These are phyloP conservation scores for Chondrilla cf. caribensis DNA, from an alignment of 37 sponge, comb jelly and placozoan genomes.

Conservation along the genomic window DNA sequence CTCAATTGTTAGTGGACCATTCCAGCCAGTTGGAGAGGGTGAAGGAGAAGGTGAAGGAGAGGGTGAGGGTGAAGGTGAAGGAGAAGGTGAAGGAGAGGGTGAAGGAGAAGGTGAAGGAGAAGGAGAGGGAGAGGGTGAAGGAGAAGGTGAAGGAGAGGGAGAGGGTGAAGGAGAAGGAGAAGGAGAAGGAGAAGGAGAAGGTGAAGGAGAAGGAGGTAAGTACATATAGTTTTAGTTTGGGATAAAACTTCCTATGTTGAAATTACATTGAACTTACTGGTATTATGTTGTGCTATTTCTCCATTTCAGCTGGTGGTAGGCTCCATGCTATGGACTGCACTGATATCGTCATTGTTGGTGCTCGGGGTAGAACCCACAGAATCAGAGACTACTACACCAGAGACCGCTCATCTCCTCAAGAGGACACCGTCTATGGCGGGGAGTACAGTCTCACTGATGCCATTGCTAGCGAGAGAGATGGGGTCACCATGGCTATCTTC, in stretches of 20 bases:
- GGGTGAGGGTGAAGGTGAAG: conserved; percentile 11
- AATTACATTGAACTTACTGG: too few species aligned
- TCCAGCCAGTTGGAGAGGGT: background rate
- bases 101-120: conserved; percentile 18
- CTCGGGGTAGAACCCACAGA: conserved; percentile 12
- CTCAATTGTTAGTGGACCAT: background rate
- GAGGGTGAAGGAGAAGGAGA: conserved; percentile 41
- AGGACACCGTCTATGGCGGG: conserved; percentile 35
- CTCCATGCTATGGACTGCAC: conserved; percentile 53
- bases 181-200: conserved; percentile 30
- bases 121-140: background rate
- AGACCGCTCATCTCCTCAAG: conserved; percentile 37
- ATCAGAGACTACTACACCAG: conserved; percentile 46
- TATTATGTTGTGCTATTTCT: too few species aligned
- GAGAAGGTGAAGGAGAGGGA: conserved; percentile 11
- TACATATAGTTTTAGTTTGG: too few species aligned
- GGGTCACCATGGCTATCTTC: conserved; percentile 21
- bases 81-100: background rate
- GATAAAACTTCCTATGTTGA: too few species aligned
- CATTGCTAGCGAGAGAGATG: conserved; percentile 21
- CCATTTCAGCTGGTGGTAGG: conserved; percentile 14
- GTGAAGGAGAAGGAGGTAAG: conserved; percentile 14
- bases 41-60: conserved; percentile 18
- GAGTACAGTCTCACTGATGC: conserved; percentile 29
- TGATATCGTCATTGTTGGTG: conserved; percentile 37